phyloP scores from a whole-genome alignment of 1,140 invertebrate genomes.

The Himalopsyche phryganea region DNA sequence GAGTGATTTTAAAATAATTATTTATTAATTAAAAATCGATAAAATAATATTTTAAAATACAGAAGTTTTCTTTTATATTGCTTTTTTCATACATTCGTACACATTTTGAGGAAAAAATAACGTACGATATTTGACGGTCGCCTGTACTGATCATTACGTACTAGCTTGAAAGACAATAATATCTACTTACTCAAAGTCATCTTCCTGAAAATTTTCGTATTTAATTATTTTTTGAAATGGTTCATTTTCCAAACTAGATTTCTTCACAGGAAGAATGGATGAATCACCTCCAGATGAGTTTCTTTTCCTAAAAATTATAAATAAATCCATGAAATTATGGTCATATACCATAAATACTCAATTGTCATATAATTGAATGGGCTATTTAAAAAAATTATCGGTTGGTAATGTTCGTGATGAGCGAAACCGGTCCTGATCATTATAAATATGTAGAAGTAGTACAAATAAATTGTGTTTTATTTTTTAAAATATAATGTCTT shows the following conservation, averaged over 20 bases:
- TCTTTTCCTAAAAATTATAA: neutral
- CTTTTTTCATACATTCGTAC: neutral
- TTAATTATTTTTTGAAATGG: constrained; percentile 1
- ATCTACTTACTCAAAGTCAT: constrained; percentile 15
- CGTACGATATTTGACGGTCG: neutral
- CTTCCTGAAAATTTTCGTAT: constrained; percentile 4
- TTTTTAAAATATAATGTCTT: no score
- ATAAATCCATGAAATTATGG: neutral
- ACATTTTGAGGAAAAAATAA: neutral
- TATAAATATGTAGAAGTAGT: no score
- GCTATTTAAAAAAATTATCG: no score
- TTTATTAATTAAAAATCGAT: neutral
- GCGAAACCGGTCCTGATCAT: no score
- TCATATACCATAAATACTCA: neutral
- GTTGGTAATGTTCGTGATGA: no score
- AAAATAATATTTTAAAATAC: neutral
- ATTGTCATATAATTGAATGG: no score
- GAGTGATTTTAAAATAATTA: no score
- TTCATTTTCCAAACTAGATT: neutral
- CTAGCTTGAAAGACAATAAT: neutral
- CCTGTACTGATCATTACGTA: neutral
- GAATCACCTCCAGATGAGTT: neutral
- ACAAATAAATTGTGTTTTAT: no score
- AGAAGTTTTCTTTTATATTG: no score
- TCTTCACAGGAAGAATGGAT: neutral